Evolutionary conservation across 2,888 invertebrate genomes (phyloP).

Genomic region (Lasioglossum oenotherae): DNA sequence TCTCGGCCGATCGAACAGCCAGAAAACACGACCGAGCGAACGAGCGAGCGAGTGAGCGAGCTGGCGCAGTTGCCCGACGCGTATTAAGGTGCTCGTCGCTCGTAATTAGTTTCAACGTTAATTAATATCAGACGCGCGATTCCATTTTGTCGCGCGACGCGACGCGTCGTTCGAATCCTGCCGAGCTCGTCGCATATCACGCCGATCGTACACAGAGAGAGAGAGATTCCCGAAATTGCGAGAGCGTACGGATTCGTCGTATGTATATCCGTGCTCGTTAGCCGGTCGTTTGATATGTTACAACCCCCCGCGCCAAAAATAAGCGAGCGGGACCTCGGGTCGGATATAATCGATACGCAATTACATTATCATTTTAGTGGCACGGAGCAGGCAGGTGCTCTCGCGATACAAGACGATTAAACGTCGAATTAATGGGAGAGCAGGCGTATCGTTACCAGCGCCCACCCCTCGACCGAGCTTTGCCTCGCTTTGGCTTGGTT

Average conservation of each 20-base stretch:
- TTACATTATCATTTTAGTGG: conserved; percentile 53
- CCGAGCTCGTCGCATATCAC: too few relatives aligned
- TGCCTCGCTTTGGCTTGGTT: background rate
- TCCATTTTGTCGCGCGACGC: conserved; percentile 10
- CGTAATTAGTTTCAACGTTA: conserved; percentile 29
- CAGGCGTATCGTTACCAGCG: conserved; percentile 21
- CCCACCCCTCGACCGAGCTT: background rate
- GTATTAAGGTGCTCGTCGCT: conserved; percentile 13
- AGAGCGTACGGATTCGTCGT: background rate
- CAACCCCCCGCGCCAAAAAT: background rate
- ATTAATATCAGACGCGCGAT: conserved; percentile 27
- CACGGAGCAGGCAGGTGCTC: conserved; percentile 27
- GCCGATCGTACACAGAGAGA: background rate
- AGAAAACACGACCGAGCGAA: conserved; percentile 14
- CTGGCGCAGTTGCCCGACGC: background rate
- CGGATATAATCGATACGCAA: conserved; percentile 50
- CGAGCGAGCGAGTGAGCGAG: background rate
- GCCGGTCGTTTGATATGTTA: conserved; percentile 15
- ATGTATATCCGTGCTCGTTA: conserved; percentile 5
- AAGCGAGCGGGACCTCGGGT: background rate
- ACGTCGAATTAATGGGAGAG: conserved; percentile 38
- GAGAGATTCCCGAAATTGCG: background rate
- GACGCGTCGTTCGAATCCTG: background rate
- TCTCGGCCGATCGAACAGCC: conserved; percentile 8
- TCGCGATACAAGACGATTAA: conserved; percentile 52